phyloP scores from a whole-genome alignment of 1,140 invertebrate genomes.

The Dendrolimus punctatus region DNA sequence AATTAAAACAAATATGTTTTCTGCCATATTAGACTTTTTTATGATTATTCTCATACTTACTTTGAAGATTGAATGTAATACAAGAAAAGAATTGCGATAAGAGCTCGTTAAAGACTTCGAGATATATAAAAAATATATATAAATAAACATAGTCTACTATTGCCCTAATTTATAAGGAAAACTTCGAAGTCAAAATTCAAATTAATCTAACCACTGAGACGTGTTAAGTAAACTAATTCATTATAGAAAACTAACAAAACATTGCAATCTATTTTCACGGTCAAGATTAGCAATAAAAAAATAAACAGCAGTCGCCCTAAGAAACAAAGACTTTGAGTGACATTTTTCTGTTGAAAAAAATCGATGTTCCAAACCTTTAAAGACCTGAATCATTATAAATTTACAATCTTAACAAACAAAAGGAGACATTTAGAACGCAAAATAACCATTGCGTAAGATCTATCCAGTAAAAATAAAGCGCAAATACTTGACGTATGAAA shows the following conservation, averaged over 20 bases:
- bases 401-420: not conserved
- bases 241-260: conserved; percentile 35
- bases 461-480: conserved; percentile 61
- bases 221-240: conserved; percentile 24
- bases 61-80: no score
- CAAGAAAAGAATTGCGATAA: no score
- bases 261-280: conserved; percentile 54
- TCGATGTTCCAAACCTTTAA: conserved; percentile 26
- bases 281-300: conserved; percentile 64
- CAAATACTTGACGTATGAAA: conserved; percentile 65
- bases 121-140: no score
- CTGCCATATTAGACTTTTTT: no score
- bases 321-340: conserved; percentile 51
- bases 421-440: conserved; percentile 2
- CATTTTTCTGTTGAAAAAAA: conserved; percentile 44
- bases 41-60: no score
- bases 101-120: no score
- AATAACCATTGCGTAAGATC: conserved; percentile 62
- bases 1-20: no score
- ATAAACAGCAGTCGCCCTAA: conserved; percentile 47
- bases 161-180: no score
- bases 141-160: no score
- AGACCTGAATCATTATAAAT: not conserved
- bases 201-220: not conserved
- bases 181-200: no score